A percentile compares a stretch with the other conserved stretches of the same genome.
These are phyloP conservation scores for Polyergus mexicanus DNA, from an alignment of 1,140 invertebrate genomes.

Conservation along the genomic window DNA sequence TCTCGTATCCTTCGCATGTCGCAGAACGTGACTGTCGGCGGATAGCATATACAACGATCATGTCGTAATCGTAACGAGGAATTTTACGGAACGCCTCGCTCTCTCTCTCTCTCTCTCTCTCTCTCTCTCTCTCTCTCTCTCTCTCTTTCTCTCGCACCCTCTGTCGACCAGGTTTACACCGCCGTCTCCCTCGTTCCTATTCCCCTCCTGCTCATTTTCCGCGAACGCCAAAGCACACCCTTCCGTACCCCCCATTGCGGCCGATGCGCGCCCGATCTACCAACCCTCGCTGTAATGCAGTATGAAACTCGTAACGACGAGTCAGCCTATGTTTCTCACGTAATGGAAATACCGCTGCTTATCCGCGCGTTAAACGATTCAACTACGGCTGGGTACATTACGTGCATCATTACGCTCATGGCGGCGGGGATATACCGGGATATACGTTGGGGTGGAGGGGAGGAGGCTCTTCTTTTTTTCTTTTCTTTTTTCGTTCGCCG, in stretches of 20 bases:
- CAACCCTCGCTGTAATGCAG: slow-evolving; percentile 60
- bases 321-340: slow-evolving; percentile 73
- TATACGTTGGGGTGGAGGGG: too few species aligned
- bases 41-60: slow-evolving; percentile 76
- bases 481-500: neutral
- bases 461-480: neutral
- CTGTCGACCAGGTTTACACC: slow-evolving; percentile 39
- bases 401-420: slow-evolving; percentile 53
- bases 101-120: slow-evolving; percentile 52
- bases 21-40: slow-evolving; percentile 74
- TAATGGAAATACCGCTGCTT: slow-evolving; percentile 73
- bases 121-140: slow-evolving; percentile 38
- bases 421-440: slow-evolving; percentile 18
- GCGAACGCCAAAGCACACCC: slow-evolving; percentile 39
- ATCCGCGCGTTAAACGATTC: slow-evolving; percentile 64
- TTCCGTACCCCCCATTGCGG: slow-evolving; percentile 18
- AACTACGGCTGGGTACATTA: slow-evolving; percentile 64
- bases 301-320: slow-evolving; percentile 73
- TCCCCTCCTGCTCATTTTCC: neutral
- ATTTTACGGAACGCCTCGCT: slow-evolving; percentile 76
- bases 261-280: slow-evolving; percentile 31
- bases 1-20: slow-evolving; percentile 74
- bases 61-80: slow-evolving; percentile 82
- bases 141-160: slow-evolving; percentile 28
- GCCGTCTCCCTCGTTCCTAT: slow-evolving; percentile 29